These are phyloP conservation scores for Orthosia gothica DNA, from an alignment of 2,888 invertebrate genomes.

Conservation along the genomic window DNA sequence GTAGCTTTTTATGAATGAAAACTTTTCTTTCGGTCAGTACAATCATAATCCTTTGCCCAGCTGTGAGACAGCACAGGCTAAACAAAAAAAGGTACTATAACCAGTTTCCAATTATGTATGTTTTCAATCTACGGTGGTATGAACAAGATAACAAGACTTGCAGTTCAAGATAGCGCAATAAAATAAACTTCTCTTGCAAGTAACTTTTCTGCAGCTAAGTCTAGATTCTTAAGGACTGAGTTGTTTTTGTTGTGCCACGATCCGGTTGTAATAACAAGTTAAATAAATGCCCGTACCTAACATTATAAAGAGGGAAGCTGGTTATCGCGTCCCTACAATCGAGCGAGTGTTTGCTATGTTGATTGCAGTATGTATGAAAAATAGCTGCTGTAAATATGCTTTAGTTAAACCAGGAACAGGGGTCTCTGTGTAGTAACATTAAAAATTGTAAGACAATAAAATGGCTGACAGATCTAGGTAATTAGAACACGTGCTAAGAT, in stretches of 20 bases:
- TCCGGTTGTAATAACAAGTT: slow-evolving; percentile 43
- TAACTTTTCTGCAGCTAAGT: not conserved
- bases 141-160: not conserved
- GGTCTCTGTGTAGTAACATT: not conserved
- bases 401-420: slow-evolving; percentile 13
- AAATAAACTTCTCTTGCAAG: not conserved
- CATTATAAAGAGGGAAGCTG: slow-evolving; percentile 16
- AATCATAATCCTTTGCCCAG: not conserved
- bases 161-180: not conserved
- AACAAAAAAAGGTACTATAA: not conserved
- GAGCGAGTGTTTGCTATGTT: slow-evolving; percentile 6
- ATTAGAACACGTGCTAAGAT: not conserved
- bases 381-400: slow-evolving; percentile 9
- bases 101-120: not conserved
- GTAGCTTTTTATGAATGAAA: not conserved
- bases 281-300: slow-evolving; percentile 50
- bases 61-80: not conserved
- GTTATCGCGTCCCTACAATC: slow-evolving; percentile 42
- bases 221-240: slow-evolving; percentile 6
- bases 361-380: slow-evolving; percentile 21
- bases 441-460: not conserved
- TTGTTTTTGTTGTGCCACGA: slow-evolving; percentile 17
- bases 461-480: not conserved
- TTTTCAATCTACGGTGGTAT: not conserved
- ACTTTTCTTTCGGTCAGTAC: too few relatives aligned